Evolutionary conservation across 2,888 invertebrate genomes (phyloP), one percentile per base, ranked within the genome.

Genomic region (Aricia artaxerxes): DNA sequence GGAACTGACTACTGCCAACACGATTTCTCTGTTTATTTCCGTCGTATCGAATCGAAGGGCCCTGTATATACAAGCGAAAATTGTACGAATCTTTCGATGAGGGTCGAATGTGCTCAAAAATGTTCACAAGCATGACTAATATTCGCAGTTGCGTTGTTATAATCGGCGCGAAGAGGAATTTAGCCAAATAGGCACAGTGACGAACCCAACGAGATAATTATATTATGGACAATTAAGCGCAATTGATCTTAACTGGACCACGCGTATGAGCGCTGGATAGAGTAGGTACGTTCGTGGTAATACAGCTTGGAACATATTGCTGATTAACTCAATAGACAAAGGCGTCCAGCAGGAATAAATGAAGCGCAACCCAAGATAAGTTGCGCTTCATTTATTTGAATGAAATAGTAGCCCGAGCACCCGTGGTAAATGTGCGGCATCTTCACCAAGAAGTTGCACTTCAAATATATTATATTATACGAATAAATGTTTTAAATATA

Each of bases 141-240:
- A 76, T 76, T 53, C 35, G 57, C 76, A 13, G 31, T 53, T 57
- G 73, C 53, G 13, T 49, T 9, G 53, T 31, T 53, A 57, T 76
- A 76, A 57, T 57, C 76, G 57, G 76, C 35, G 76, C 44, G 76
- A 53, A 44, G 6, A 76, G 76, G 76, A 76, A 76, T 76, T 76
- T 76, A 57, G 57, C 78, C 60, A 76, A 35, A 72, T 76, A 76
- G 79, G 49, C 78, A 60, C 78, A 57, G 60, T 73, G 73, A 24
- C 85, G 86, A 86, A 87, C 86, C 87, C 91, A 92, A 92, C 90
- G 90, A 91, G 89, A 88, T 91, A 91, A 93, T 93, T 92, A 92
- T 91, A 92, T 91, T 88, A 90, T 88, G 89, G 87, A 87, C 91
- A 90, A 94, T 94, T 93, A 93, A 90, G 88, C 90, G 90, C 91